phyloP scores from a whole-genome alignment of 1,140 invertebrate genomes.

The Phthorimaea operculella region DNA sequence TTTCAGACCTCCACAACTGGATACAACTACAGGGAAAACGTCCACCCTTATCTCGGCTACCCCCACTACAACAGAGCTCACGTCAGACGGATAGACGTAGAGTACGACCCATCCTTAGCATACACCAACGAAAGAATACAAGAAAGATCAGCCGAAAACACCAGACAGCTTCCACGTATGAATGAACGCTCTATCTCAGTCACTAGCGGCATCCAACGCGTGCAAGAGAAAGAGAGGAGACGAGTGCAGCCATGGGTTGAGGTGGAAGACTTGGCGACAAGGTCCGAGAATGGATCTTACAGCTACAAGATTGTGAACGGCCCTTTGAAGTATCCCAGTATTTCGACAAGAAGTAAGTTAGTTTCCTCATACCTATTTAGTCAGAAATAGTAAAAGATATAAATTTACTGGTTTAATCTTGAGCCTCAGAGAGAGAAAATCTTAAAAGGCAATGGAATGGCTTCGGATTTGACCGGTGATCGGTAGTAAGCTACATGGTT shows the following conservation, averaged over 20 bases:
- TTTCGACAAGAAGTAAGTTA: neutral
- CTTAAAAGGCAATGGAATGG: no score
- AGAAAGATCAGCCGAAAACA: neutral
- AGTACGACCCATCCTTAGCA: neutral
- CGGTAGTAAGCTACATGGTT: no score
- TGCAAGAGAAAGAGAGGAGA: neutral
- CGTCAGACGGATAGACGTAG: neutral
- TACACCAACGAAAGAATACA: neutral
- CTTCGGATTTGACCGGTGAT: no score
- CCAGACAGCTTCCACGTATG: neutral
- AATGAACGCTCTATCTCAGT: constrained; percentile 1
- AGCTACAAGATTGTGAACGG: constrained; percentile 43
- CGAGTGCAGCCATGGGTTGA: neutral
- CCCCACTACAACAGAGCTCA: neutral
- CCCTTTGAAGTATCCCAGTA: constrained; percentile 4
- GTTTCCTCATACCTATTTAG: no score
- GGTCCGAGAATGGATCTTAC: constrained; percentile 24
- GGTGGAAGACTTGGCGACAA: neutral
- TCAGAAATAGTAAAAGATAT: no score
- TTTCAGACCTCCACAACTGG: neutral
- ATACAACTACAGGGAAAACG: neutral
- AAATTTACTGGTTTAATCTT: no score
- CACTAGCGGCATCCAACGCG: neutral
- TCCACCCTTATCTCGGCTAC: neutral
- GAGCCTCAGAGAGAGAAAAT: no score